Conservation (phyloP, 2,113 vertebrate genomes). For the Phrynosoma platyrhinos region DNA sequence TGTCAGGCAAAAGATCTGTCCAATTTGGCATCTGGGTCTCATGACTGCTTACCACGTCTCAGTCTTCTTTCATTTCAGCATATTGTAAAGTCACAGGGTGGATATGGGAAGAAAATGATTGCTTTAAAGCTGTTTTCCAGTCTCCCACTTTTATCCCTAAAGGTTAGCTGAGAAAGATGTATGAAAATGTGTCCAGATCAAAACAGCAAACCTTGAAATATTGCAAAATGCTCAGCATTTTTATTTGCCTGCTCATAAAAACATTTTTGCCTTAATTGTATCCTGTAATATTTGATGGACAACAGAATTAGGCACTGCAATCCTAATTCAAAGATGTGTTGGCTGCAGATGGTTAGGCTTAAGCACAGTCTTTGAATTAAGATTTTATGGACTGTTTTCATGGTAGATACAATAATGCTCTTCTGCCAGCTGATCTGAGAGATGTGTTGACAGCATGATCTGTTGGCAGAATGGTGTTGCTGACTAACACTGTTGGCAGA, state of each 20-base stretch:
- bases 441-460: too few species aligned
- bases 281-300: too few species aligned
- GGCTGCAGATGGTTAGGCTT: too few species aligned
- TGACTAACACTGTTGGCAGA: too few species aligned
- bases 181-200: constrained; percentile 36
- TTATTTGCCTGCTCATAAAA: constrained; percentile 27
- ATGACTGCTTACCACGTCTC: neutral
- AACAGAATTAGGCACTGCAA: too few species aligned
- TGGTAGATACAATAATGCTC: too few species aligned
- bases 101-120: constrained; percentile 41
- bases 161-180: constrained; percentile 40
- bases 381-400: too few species aligned
- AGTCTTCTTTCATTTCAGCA: neutral
- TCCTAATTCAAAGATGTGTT: too few species aligned
- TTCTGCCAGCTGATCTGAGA: too few species aligned
- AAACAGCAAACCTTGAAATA: constrained; percentile 26
- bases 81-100: constrained; percentile 23
- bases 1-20: constrained; percentile 36
- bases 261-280: too few species aligned
- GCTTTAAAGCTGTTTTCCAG: neutral
- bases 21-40: constrained; percentile 32
- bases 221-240: constrained; percentile 37
- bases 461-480: too few species aligned
- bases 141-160: constrained; percentile 39
- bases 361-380: too few species aligned